Base-by-base conservation (phyloP, 1,140 invertebrate genomes). In the Panagrolaimus sp. region DNA sequence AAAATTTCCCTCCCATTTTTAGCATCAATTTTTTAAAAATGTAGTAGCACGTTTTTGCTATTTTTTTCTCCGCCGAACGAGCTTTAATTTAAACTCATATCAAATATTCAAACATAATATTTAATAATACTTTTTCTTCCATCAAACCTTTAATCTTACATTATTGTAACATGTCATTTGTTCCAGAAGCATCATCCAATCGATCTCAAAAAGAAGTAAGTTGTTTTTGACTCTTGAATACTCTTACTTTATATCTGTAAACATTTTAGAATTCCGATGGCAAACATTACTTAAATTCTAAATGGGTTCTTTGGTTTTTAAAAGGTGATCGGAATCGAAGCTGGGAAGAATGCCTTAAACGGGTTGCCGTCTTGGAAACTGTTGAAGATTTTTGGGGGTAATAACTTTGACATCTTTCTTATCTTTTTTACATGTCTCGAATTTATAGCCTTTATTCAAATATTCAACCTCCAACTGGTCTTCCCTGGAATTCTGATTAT, bases 361-460 rank as follows among this genome's bases (percentile, higher is more conserved):
- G 94, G 86, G 90, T 98, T 38, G 91, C 91, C 46, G 90, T 89
- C 70, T 96, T 98, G 85, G 89, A 92, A 83, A 96, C 93, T 32
- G 94, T 96, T 38, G 95, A 98, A 88, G 94, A 97, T 86, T 98
- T 98, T 83, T 98, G 95, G 95, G 93, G 91, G 91, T 93, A 87
- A 86, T n/a, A 38, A 4, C 32, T 38, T 38, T 38, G 2, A 38
- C 32, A n/a, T 38, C 2, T 38, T 38, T 38, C 1, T 52, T 55
- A 7, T 55, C 63, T 14, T 38, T 7, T 38, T 38, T 38, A 4
- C 32, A 38, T 63, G 55, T 17, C 48, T 69, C 62, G 21, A 71
- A 21, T 66, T 72, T 84, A 38, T 84, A 94, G 93, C 82, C 86
- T 97, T 45, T 95, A 92, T 84, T 94, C 96, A 83, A 93, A 98